Evolutionary conservation across 2,113 vertebrate species (phyloP).

Genomic region (Rhipidura dahli): DNA sequence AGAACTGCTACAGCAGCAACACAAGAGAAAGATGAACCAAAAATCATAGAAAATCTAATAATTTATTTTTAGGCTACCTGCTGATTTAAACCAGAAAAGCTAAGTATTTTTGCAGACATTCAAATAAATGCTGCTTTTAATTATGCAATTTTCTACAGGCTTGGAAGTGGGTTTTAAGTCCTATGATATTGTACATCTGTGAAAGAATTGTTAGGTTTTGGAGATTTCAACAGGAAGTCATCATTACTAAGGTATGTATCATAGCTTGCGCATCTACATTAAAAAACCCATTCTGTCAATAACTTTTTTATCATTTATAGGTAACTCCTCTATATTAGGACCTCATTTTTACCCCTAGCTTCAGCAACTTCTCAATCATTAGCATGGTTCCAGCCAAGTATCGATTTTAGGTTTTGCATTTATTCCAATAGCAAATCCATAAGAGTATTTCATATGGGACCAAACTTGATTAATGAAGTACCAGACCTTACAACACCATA

Average conservation of each 20-base stretch:
- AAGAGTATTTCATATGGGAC: neutral
- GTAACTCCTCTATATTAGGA: slow-evolving; percentile 24
- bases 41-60: slow-evolving; percentile 12
- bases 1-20: neutral
- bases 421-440: neutral
- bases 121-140: neutral
- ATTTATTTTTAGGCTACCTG: neutral
- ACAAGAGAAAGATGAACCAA: neutral
- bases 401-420: neutral
- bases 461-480: neutral
- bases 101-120: neutral
- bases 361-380: slow-evolving; percentile 42
- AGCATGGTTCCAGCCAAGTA: neutral
- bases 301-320: slow-evolving; percentile 33
- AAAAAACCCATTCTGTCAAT: slow-evolving; percentile 1
- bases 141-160: slow-evolving; percentile 61
- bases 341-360: slow-evolving; percentile 33
- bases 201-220: slow-evolving; percentile 76
- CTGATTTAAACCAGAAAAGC: slow-evolving; percentile 1
- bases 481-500: neutral
- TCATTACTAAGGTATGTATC: slow-evolving; percentile 76
- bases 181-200: slow-evolving; percentile 69
- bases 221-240: slow-evolving; percentile 75
- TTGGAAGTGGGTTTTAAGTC: slow-evolving; percentile 81
- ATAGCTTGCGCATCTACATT: neutral